phyloP scores from a whole-genome alignment of 1,140 invertebrate genomes.

The Hyles vespertilio region DNA sequence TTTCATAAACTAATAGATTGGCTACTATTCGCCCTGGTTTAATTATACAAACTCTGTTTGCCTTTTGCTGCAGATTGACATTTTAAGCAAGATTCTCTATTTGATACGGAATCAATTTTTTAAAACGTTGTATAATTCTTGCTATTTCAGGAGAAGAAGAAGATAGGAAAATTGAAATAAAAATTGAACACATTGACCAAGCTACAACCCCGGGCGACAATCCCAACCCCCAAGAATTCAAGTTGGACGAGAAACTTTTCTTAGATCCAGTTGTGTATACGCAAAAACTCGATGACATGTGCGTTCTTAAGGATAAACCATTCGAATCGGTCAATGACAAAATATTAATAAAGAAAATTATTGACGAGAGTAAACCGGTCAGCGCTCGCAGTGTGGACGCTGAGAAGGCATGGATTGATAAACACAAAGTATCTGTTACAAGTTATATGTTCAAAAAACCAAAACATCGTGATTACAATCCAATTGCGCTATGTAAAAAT shows the following conservation, averaged over 20 bases:
- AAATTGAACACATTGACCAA: no score
- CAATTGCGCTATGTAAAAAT: slow-evolving; percentile 62
- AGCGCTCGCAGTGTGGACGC: not conserved
- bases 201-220: no score
- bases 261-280: slow-evolving; percentile 50
- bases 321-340: slow-evolving; percentile 30
- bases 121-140: no score
- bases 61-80: no score
- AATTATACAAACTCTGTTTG: no score
- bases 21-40: no score
- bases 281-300: slow-evolving; percentile 55
- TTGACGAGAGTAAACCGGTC: slow-evolving; percentile 42
- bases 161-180: no score
- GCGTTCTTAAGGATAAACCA: slow-evolving; percentile 32
- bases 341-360: slow-evolving; percentile 36
- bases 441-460: slow-evolving; percentile 59
- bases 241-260: slow-evolving; percentile 58
- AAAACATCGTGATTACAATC: slow-evolving; percentile 45
- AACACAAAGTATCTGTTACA: slow-evolving; percentile 30
- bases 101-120: no score
- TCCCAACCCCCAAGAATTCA: slow-evolving; percentile 2
- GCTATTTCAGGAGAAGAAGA: no score
- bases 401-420: slow-evolving; percentile 13
- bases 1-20: no score
- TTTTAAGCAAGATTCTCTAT: no score